These are phyloP conservation scores for Crotalus tigris DNA, from an alignment of 2,113 vertebrate species.

Conservation along the genomic window DNA sequence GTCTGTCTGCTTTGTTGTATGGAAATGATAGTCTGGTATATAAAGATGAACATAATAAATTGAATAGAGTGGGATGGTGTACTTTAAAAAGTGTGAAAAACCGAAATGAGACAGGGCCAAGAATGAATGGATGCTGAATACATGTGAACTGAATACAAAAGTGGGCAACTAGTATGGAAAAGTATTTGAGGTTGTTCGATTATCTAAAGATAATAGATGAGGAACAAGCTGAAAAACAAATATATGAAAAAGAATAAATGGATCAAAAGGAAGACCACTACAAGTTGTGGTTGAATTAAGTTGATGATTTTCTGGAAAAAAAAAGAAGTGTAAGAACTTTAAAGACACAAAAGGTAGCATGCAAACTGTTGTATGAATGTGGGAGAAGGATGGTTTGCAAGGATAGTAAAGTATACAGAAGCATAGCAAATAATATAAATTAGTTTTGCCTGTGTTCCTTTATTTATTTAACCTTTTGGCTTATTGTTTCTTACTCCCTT, in stretches of 20 bases:
- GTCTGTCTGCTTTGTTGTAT: not conserved
- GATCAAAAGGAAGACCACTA: not conserved
- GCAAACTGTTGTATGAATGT: not conserved
- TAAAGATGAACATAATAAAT: not conserved
- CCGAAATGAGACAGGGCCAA: not conserved
- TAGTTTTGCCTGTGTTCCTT: not conserved
- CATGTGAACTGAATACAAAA: not conserved
- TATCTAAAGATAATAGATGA: not conserved
- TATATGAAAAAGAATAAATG: not conserved
- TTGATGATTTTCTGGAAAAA: not conserved
- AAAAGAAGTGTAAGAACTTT: not conserved
- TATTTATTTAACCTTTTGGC: not conserved
- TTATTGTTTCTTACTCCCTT: not conserved
- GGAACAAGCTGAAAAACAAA: not conserved
- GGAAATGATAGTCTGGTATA: not conserved
- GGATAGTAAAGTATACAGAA: not conserved
- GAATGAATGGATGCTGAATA: not conserved
- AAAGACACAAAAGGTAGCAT: not conserved
- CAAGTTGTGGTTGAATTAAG: not conserved
- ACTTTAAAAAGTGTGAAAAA: not conserved
- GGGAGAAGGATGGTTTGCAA: not conserved
- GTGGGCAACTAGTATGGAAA: not conserved
- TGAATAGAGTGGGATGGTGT: not conserved
- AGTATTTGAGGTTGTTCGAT: not conserved
- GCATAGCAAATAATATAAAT: not conserved